Conservation (phyloP, 2,797 vertebrate species). For the Epinephelus awoara region DNA sequence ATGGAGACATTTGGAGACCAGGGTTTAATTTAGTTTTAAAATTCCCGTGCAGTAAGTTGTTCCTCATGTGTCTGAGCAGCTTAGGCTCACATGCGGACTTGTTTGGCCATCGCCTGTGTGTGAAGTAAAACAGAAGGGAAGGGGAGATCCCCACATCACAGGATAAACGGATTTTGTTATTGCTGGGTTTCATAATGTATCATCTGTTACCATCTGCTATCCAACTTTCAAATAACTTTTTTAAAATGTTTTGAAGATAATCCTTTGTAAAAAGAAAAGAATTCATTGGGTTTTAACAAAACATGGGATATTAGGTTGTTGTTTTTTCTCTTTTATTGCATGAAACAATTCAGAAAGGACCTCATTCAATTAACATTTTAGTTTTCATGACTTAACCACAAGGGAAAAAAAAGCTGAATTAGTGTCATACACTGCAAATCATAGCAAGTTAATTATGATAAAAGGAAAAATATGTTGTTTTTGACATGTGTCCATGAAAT, state of each 20-base stretch:
- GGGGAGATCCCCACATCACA: constrained; percentile 66
- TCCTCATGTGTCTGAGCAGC: constrained; percentile 66
- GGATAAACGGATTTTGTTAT: constrained; percentile 59
- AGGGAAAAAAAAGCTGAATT: neutral
- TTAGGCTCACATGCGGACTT: constrained; percentile 47
- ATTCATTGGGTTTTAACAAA: constrained; percentile 23
- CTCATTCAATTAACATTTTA: constrained; percentile 1
- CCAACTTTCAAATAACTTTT: constrained; percentile 50
- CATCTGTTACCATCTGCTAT: constrained; percentile 70
- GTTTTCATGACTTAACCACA: neutral
- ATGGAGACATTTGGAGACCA: constrained; percentile 44
- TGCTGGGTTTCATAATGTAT: constrained; percentile 67
- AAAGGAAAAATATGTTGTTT: neutral
- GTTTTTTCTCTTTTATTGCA: neutral
- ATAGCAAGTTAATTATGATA: neutral
- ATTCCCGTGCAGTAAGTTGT: constrained; percentile 59
- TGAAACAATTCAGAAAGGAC: neutral
- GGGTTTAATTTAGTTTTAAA: constrained; percentile 68
- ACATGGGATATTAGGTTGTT: constrained; percentile 28
- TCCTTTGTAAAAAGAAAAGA: constrained; percentile 23
- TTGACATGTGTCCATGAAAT: neutral
- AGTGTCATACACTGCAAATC: neutral
- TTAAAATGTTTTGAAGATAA: constrained; percentile 60
- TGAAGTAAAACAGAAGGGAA: constrained; percentile 69
- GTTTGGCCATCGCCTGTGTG: constrained; percentile 57